phyloP scores from a whole-genome alignment of 2,888 invertebrate genomes.

The Xestia sexstrigata region DNA sequence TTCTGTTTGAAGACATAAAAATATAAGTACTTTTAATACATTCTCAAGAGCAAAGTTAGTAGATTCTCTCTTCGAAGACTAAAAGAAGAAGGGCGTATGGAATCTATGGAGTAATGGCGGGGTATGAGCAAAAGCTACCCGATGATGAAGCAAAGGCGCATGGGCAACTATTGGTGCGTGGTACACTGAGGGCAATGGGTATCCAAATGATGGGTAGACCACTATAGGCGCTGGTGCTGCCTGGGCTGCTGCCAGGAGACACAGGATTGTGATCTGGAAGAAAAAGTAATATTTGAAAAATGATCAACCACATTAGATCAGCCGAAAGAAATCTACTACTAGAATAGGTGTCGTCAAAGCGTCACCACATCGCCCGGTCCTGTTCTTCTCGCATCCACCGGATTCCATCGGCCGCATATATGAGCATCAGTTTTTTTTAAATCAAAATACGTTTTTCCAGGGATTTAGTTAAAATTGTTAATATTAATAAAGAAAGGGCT shows the following conservation, averaged over 20 bases:
- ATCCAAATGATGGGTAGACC: constrained; percentile 62
- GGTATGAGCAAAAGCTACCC: constrained; percentile 69
- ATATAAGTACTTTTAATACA: not conserved
- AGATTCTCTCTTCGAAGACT: not conserved
- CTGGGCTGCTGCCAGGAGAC: constrained; percentile 71
- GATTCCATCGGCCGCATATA: no score
- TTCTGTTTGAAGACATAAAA: not conserved
- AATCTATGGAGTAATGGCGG: constrained; percentile 40
- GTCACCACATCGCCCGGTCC: not conserved
- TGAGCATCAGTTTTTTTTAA: not conserved
- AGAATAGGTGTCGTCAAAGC: not conserved
- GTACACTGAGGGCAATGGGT: constrained; percentile 60
- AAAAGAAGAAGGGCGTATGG: constrained; percentile 48
- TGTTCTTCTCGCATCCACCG: not conserved
- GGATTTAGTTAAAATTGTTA: not conserved
- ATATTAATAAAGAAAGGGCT: constrained; percentile 19
- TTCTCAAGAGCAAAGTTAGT: not conserved
- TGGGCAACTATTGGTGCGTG: constrained; percentile 74
- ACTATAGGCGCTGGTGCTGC: constrained; percentile 75
- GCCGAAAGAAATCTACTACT: not conserved
- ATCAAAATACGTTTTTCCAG: not conserved
- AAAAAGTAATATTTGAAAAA: not conserved
- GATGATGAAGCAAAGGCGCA: constrained; percentile 77
- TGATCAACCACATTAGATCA: not conserved
- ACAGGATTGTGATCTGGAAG: constrained; percentile 73